Evolutionary conservation across 1,140 invertebrate genomes (phyloP).

Genomic region (Drosophila aff.): DNA sequence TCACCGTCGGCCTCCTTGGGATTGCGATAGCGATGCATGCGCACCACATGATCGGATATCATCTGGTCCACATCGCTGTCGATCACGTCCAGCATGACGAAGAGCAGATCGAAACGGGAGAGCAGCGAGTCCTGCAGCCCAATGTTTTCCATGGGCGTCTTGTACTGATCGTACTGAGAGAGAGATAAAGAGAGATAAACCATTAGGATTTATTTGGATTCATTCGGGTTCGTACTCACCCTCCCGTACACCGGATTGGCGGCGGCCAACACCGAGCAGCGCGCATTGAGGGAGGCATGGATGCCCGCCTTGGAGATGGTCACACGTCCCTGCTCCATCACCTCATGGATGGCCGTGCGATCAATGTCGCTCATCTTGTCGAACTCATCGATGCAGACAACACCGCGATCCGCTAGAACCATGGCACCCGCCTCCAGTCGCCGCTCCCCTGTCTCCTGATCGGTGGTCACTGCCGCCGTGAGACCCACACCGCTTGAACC

Average conservation of each 20-base stretch:
- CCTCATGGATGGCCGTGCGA: slow-evolving; percentile 99
- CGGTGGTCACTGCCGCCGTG: slow-evolving; percentile 98
- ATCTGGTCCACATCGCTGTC: slow-evolving; percentile 95
- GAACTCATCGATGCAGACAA: slow-evolving; percentile 99
- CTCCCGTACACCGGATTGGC: slow-evolving; percentile 99
- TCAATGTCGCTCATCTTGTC: slow-evolving; percentile 99
- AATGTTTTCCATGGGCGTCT: slow-evolving; percentile 99
- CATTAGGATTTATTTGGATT: neutral
- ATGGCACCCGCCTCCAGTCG: slow-evolving; percentile 99
- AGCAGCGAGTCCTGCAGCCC: slow-evolving; percentile 98
- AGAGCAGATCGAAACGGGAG: slow-evolving; percentile 99
- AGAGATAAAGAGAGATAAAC: slow-evolving; percentile 16
- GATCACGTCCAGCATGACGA: slow-evolving; percentile 97
- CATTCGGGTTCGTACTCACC: slow-evolving; percentile 87
- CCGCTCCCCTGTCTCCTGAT: slow-evolving; percentile 96
- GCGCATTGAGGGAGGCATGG: slow-evolving; percentile 98
- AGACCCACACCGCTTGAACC: slow-evolving; percentile 98
- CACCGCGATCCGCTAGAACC: slow-evolving; percentile 99
- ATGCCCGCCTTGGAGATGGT: slow-evolving; percentile 99
- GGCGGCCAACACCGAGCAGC: slow-evolving; percentile 98
- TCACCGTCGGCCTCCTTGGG: slow-evolving; percentile 97
- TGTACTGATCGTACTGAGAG: slow-evolving; percentile 97
- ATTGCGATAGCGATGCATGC: slow-evolving; percentile 98
- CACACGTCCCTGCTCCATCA: slow-evolving; percentile 97
- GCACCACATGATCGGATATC: slow-evolving; percentile 98